These are phyloP conservation scores for Odontophorus gujanensis DNA, from an alignment of 2,113 vertebrate genomes.

Conservation along the genomic window DNA sequence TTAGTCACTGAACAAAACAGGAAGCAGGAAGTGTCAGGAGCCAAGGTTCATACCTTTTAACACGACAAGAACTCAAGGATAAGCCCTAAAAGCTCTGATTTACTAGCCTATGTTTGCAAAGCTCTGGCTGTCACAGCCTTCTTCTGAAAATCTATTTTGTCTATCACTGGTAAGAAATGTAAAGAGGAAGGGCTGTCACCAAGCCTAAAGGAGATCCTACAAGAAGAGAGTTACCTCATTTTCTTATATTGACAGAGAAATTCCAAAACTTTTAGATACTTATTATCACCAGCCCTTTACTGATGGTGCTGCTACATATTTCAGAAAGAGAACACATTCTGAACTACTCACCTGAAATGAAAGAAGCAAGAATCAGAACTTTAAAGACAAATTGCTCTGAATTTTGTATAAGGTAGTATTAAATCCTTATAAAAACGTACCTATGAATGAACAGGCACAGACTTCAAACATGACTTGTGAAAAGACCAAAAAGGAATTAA, in stretches of 20 bases:
- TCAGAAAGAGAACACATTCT: background rate
- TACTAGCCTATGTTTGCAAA: background rate
- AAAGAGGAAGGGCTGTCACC: background rate
- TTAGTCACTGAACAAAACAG: background rate
- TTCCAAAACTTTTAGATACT: background rate
- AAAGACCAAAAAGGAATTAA: background rate
- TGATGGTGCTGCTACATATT: rapidly evolving
- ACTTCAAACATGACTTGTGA: background rate
- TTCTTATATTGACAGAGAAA: background rate
- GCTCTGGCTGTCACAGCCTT: background rate
- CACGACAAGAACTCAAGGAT: background rate
- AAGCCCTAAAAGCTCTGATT: background rate
- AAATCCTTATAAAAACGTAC: background rate
- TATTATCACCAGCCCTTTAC: background rate
- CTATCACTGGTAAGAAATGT: background rate
- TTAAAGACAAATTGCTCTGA: background rate
- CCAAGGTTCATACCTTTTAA: background rate
- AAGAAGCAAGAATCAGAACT: background rate
- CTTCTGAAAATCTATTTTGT: slow-evolving; percentile 3
- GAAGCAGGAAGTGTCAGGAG: background rate
- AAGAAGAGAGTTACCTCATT: background rate
- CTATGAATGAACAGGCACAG: background rate
- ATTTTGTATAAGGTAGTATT: background rate
- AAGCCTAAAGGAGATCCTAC: background rate
- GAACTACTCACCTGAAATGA: background rate